phyloP scores from a whole-genome alignment of 2,113 vertebrate species.

The Natator depressus region DNA sequence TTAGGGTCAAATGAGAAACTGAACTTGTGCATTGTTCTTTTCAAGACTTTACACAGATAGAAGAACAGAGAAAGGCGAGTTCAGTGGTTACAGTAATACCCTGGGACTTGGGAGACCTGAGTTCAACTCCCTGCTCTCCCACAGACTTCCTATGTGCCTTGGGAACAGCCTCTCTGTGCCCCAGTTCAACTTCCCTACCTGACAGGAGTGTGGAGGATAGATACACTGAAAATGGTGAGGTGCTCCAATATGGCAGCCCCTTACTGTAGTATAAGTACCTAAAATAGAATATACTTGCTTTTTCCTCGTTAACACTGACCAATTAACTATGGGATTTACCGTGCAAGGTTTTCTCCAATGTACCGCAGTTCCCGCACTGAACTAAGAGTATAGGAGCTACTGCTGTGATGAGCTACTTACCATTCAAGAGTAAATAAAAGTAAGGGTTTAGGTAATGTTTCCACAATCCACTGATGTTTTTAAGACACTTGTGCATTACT shows the following conservation, averaged over 20 bases:
- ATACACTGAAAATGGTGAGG: conserved; percentile 13
- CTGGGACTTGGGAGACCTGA: not conserved
- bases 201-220: not conserved
- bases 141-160: fast-evolving
- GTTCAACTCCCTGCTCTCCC: not conserved
- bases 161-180: fast-evolving
- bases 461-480: not conserved
- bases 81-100: not conserved
- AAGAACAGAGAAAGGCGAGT: not conserved
- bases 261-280: not conserved
- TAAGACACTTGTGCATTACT: not conserved
- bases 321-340: not conserved
- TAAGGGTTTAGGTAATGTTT: not conserved
- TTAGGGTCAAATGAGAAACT: not conserved
- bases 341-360: fast-evolving
- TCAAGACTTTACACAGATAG: fast-evolving
- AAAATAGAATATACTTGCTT: not conserved
- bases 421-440: not conserved
- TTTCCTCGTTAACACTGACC: not conserved
- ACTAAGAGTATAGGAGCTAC: not conserved
- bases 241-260: not conserved
- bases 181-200: not conserved
- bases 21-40: not conserved
- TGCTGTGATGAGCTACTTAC: not conserved
- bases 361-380: not conserved